These are phyloP conservation scores for Globicephala melas DNA, from an alignment of 2,113 vertebrate genomes.

Conservation along the genomic window DNA sequence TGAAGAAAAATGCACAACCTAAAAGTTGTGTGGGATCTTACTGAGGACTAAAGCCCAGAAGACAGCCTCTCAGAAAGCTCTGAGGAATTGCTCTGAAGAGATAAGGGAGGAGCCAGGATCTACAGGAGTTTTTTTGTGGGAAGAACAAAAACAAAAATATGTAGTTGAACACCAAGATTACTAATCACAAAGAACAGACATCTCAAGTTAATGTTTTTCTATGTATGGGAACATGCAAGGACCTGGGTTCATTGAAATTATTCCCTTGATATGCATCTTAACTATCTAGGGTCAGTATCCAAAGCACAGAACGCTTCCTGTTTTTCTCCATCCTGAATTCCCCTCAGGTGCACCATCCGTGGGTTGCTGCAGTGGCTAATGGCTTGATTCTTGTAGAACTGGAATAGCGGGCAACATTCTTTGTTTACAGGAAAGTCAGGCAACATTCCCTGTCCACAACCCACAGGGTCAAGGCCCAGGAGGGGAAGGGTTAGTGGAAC, in stretches of 20 bases:
- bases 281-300: background rate
- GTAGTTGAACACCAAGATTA: background rate
- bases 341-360: background rate
- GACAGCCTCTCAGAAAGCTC: background rate
- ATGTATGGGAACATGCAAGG: background rate
- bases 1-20: background rate
- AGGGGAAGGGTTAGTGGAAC: background rate
- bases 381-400: background rate
- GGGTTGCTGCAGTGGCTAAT: background rate
- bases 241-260: background rate
- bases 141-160: background rate
- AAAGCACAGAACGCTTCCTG: background rate
- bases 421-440: background rate
- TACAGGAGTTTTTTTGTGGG: background rate
- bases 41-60: background rate
- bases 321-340: background rate
- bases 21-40: background rate
- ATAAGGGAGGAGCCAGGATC: background rate
- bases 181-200: background rate
- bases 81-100: background rate
- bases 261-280: background rate
- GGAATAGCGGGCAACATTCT: background rate
- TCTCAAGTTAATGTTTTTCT: background rate
- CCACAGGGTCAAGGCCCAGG: background rate
- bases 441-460: background rate